phyloP scores from a whole-genome alignment of 2,113 vertebrate genomes.

The Zingel zingel region DNA sequence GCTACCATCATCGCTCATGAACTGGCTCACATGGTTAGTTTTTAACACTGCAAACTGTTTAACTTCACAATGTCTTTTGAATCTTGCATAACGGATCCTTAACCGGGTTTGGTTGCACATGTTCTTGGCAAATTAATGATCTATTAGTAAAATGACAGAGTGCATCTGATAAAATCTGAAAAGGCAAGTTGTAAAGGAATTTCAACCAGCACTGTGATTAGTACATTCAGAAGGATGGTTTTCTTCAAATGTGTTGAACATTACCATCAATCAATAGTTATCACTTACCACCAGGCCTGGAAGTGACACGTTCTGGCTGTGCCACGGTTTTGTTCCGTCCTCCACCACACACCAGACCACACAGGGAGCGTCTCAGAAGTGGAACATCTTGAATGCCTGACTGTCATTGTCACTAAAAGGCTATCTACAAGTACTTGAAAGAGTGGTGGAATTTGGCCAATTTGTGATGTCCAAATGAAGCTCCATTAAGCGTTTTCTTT shows the following conservation, averaged over 20 bases:
- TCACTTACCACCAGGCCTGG: too few relatives aligned
- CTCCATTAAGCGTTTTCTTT: too few relatives aligned
- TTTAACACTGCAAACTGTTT: background rate
- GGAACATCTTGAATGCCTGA: too few relatives aligned
- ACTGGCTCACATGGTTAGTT: slow-evolving; percentile 85
- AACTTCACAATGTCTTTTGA: background rate
- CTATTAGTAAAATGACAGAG: background rate
- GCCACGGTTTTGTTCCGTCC: too few relatives aligned
- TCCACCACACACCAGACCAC: too few relatives aligned
- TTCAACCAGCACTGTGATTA: background rate
- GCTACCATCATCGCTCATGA: slow-evolving; percentile 85
- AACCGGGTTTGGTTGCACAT: background rate
- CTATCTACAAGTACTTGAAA: too few relatives aligned
- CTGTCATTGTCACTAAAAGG: too few relatives aligned
- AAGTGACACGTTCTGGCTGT: too few relatives aligned
- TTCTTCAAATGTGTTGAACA: background rate
- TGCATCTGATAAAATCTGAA: background rate
- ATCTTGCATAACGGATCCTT: background rate
- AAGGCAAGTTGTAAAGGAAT: background rate
- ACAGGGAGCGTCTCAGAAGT: too few relatives aligned
- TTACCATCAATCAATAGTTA: background rate
- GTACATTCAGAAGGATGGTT: background rate
- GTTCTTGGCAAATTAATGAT: background rate
- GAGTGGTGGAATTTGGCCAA: too few relatives aligned
- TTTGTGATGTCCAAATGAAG: too few relatives aligned